Evolutionary conservation across 1,140 invertebrate genomes (phyloP).

Genomic region (Archegozetes longisetosus): DNA sequence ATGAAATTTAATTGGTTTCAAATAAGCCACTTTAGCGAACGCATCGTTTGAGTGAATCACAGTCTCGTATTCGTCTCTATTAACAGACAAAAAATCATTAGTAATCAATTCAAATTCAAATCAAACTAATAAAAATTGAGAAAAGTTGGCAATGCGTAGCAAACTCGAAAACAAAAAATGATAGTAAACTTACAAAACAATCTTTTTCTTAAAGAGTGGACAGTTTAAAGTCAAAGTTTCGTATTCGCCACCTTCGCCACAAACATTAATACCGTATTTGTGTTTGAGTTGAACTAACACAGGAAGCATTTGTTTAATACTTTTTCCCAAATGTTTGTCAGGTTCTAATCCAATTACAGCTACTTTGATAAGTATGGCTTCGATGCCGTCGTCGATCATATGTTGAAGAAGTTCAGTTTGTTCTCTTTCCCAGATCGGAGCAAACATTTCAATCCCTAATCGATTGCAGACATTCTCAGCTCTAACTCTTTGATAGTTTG

Average conservation of each 20-base stretch:
- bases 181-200: constrained; percentile 64
- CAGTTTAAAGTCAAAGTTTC: constrained; percentile 95
- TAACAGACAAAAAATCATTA: too few species aligned
- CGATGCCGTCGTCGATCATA: constrained; percentile 82
- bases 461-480: constrained; percentile 95
- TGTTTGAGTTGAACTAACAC: constrained; percentile 71
- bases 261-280: constrained; percentile 91
- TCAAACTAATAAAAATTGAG: constrained; percentile 22
- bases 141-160: neutral
- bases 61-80: constrained; percentile 70
- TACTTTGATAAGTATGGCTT: constrained; percentile 93
- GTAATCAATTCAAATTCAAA: too few species aligned
- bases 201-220: constrained; percentile 76
- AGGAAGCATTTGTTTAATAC: constrained; percentile 62
- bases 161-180: neutral
- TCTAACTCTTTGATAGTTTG: constrained; percentile 89
- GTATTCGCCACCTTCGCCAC: constrained; percentile 97
- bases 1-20: constrained; percentile 66
- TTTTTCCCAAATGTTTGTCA: constrained; percentile 73
- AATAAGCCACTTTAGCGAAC: constrained; percentile 77
- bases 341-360: constrained; percentile 59
- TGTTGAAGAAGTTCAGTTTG: constrained; percentile 87
- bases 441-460: constrained; percentile 67
- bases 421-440: constrained; percentile 85
- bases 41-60: constrained; percentile 76